phyloP scores from a whole-genome alignment of 2,797 vertebrate genomes.

The Acanthis flammea region DNA sequence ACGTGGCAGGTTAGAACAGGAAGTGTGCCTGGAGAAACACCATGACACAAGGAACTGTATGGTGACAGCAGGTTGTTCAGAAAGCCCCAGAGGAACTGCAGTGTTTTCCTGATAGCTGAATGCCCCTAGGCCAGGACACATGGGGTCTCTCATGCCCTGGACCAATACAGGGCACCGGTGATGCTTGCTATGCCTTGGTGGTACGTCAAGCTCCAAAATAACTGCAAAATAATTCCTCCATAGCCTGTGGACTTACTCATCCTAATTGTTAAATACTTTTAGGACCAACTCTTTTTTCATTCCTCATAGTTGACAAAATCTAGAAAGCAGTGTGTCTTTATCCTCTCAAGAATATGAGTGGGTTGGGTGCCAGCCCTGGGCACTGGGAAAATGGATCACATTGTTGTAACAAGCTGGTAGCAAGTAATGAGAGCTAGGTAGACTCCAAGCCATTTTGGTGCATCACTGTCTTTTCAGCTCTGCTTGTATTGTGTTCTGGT shows the following conservation, averaged over 20 bases:
- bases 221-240: neutral
- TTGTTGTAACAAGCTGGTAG: neutral
- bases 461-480: neutral
- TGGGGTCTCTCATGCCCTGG: neutral
- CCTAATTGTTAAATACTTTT: neutral
- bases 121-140: neutral
- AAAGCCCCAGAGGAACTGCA: neutral
- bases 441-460: neutral
- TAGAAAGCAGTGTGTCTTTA: neutral
- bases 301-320: neutral
- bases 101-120: neutral
- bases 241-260: neutral
- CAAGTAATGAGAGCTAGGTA: neutral
- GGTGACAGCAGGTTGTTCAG: neutral
- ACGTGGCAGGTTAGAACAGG: neutral
- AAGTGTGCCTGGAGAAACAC: neutral
- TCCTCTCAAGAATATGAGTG: neutral
- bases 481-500: neutral
- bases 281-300: neutral
- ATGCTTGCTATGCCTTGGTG: neutral
- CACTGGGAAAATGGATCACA: neutral
- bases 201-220: neutral
- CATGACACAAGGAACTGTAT: accelerated
- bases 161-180: neutral
- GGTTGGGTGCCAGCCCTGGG: neutral